phyloP scores from a whole-genome alignment of 1,140 invertebrate species.

The Cydia splendana region DNA sequence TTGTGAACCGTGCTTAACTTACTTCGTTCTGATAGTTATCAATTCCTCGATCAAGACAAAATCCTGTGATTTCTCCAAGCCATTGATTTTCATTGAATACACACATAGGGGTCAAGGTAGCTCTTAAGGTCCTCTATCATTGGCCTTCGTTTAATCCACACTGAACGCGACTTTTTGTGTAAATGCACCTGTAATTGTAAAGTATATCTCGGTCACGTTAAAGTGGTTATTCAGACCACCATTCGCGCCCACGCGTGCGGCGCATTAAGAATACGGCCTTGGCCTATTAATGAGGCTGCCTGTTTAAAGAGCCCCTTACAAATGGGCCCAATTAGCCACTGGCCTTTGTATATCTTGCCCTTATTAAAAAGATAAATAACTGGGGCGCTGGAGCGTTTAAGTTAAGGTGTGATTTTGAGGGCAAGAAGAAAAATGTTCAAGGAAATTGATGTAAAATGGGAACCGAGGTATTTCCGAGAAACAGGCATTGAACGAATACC shows the following conservation, averaged over 20 bases:
- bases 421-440: background rate
- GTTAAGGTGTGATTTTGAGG: slow-evolving; percentile 15
- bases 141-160: too few relatives aligned
- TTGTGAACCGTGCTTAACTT: too few relatives aligned
- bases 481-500: too few relatives aligned
- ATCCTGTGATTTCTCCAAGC: too few relatives aligned
- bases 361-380: slow-evolving; percentile 18
- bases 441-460: background rate
- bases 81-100: too few relatives aligned
- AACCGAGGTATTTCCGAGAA: background rate
- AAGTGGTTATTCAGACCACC: background rate
- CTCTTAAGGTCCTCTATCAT: too few relatives aligned
- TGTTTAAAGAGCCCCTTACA: slow-evolving; percentile 3
- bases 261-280: background rate
- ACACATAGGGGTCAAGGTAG: too few relatives aligned
- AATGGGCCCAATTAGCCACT: slow-evolving; percentile 10
- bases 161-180: too few relatives aligned
- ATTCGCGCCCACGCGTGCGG: background rate
- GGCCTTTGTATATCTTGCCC: slow-evolving; percentile 15
- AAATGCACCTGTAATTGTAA: too few relatives aligned
- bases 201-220: background rate
- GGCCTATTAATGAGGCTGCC: slow-evolving; percentile 2
- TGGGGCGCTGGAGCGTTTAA: background rate
- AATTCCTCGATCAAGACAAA: too few relatives aligned
- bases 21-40: too few relatives aligned